Base-by-base conservation (phyloP, 2,797 vertebrate genomes). In the Pitangus sulphuratus region DNA sequence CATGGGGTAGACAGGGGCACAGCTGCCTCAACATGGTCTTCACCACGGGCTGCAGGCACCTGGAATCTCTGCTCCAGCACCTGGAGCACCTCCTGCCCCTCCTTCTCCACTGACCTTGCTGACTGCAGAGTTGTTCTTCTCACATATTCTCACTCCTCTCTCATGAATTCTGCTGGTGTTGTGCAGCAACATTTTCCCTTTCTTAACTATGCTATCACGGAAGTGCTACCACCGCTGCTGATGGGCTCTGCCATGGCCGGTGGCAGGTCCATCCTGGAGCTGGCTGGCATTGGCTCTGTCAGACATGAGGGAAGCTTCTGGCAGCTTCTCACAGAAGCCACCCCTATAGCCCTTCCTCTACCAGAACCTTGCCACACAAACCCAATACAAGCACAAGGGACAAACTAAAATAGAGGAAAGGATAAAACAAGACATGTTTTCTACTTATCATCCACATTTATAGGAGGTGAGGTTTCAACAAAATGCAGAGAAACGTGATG, bases 391-490 rank as follows among this genome's bases (percentile, higher is more conserved):
- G 33, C 18, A 74, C 28, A 69, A 85, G 85, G 18, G 68, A 35
- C 15, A 81, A 88, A 91, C n/a, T 51, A 77, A 93, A 90, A 35
- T 48, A 86, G 21, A 84, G n/a, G 70, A 89, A 94, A 92, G 33
- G 28, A 74, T 60, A 93, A 85, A 85, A 45, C 8, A 90, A 84
- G 8, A 90, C 69, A 60, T 68, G 30, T 48, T 90, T 94, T 90
- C 76, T 70, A 57, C 26, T 86, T 94, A 40, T 83, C 40, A 74
- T 7, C 5, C 33, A 60, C 53, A 56, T 74, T 80, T 77, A 54
- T 18, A 62, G 58, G 57, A 57, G 24, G 58, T 51, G 44, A 66
- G 26, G 75, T 66, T 70, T 71, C 76, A 87, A 77, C 12, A 89
- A 83, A 85, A 76, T 33, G 14, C 21, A 28, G 53, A 33, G 17